A percentile compares a stretch with the other conserved stretches of the same genome.
These are phyloP conservation scores for Hydropsyche tenuis DNA, from an alignment of 1,140 invertebrate genomes.

Conservation along the genomic window DNA sequence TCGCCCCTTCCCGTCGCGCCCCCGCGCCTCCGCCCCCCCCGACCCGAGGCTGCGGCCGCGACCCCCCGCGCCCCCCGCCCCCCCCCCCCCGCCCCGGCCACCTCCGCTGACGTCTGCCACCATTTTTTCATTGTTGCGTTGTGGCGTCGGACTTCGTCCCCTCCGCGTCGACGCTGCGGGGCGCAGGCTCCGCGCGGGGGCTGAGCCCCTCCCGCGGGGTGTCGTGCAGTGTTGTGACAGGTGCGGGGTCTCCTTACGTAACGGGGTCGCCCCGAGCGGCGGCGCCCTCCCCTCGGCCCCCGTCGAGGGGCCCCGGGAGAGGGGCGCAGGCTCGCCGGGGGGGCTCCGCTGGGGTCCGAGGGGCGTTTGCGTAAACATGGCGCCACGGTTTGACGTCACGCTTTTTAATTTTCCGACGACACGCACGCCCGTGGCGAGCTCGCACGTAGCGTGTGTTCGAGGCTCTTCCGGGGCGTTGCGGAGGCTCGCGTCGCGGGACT, in stretches of 20 bases:
- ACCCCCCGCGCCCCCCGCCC: not conserved
- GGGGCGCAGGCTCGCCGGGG: not conserved
- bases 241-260: not conserved
- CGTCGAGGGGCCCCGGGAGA: not conserved
- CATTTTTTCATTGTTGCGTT: constrained; percentile 15
- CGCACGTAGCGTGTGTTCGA: not conserved
- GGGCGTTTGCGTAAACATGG: not conserved
- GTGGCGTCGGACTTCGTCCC: constrained; percentile 14
- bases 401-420: constrained; percentile 6
- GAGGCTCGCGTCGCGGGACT: not conserved
- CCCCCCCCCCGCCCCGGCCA: not conserved
- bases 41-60: not conserved
- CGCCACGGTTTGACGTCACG: constrained; percentile 16
- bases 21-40: not conserved
- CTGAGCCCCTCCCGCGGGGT: not conserved
- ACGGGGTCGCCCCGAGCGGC: not conserved
- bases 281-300: not conserved
- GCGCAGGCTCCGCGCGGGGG: not conserved
- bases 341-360: not conserved
- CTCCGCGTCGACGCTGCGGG: not conserved
- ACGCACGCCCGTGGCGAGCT: not conserved
- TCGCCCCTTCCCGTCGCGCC: not conserved
- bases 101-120: constrained; percentile 11
- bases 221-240: not conserved
- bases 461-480: not conserved